Percentiles rank a stretch among this genome's conserved stretches.
Conservation (phyloP, 2,113 vertebrate genomes). For the Eretmochelys imbricata region DNA sequence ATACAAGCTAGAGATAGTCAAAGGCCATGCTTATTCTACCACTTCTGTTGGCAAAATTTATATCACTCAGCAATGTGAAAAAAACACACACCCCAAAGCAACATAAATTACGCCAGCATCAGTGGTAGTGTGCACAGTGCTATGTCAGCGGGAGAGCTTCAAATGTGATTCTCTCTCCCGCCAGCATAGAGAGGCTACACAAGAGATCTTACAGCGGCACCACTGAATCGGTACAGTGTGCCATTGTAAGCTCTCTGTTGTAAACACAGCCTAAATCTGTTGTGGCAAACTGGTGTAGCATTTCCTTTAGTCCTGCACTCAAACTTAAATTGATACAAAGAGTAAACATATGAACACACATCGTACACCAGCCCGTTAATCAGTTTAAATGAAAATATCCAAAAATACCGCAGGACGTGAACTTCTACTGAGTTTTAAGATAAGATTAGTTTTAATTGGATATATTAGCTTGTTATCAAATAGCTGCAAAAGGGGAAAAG, state of each 20-base stretch:
- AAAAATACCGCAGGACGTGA: conserved; percentile 22
- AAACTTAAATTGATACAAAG: conserved; percentile 30
- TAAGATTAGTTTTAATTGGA: conserved; percentile 47
- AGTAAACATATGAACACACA: conserved; percentile 14
- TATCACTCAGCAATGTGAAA: too few relatives aligned
- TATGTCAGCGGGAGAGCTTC: too few relatives aligned
- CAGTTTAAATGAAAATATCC: conserved; percentile 63
- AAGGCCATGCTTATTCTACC: too few relatives aligned
- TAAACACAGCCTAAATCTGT: neutral
- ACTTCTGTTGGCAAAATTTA: too few relatives aligned
- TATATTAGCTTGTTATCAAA: neutral
- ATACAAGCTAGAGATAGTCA: conserved; percentile 5
- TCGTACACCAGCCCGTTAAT: conserved; percentile 42
- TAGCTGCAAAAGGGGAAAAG: conserved; percentile 11
- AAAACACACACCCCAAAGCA: too few relatives aligned
- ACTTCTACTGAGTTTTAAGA: conserved; percentile 50
- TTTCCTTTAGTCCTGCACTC: conserved; percentile 29
- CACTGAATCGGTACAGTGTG: too few relatives aligned
- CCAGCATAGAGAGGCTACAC: too few relatives aligned
- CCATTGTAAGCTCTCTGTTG: too few relatives aligned
- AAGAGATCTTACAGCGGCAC: too few relatives aligned
- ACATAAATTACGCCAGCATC: too few relatives aligned
- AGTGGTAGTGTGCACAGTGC: too few relatives aligned
- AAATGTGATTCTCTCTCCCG: too few relatives aligned
- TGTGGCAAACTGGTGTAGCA: neutral